These are phyloP conservation scores for Oxyura jamaicensis DNA, from an alignment of 2,113 vertebrate genomes.

Conservation along the genomic window DNA sequence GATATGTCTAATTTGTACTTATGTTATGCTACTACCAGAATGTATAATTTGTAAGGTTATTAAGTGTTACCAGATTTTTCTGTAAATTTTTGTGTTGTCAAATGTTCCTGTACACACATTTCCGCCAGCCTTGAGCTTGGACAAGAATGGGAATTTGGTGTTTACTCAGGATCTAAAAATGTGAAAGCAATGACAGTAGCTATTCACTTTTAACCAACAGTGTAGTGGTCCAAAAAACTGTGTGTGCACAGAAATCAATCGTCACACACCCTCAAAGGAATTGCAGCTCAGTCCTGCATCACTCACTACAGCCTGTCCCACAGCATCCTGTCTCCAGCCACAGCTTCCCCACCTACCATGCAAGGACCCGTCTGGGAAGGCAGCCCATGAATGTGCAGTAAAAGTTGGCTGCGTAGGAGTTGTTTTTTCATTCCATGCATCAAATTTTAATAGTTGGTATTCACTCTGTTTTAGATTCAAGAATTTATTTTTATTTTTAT, in stretches of 20 bases:
- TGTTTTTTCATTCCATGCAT: background rate
- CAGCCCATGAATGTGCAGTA: fast-evolving
- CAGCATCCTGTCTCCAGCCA: background rate
- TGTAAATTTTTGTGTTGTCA: background rate
- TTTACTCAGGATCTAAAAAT: background rate
- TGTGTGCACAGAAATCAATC: background rate
- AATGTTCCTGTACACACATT: background rate
- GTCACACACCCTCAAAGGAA: background rate
- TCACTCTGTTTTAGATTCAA: background rate
- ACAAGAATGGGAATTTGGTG: fast-evolving
- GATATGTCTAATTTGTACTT: background rate
- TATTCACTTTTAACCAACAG: background rate
- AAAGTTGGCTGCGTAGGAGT: background rate
- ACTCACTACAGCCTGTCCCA: fast-evolving
- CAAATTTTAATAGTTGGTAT: background rate
- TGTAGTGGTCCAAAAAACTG: background rate
- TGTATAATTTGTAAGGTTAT: background rate
- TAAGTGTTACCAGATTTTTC: background rate
- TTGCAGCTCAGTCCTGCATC: fast-evolving
- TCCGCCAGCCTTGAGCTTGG: background rate
- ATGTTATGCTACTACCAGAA: background rate
- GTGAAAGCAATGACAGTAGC: background rate
- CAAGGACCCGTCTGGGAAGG: background rate
- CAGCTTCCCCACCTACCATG: too few species aligned
- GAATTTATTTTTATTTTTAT: background rate